Base-by-base conservation (phyloP, 53 echinoderm and acorn worm species). In the Mesocentrotus franciscanus region DNA sequence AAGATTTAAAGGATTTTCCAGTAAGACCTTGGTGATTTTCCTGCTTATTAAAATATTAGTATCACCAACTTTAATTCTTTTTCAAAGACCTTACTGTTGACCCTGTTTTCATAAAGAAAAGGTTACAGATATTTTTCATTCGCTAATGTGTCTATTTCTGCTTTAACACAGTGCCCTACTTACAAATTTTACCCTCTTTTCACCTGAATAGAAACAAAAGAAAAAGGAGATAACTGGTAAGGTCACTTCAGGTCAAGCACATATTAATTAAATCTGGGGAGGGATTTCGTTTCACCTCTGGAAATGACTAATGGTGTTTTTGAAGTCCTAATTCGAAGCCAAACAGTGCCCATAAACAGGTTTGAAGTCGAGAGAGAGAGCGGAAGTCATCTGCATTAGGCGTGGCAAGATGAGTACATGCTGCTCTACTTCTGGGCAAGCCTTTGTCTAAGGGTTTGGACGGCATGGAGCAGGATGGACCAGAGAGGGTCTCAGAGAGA, bases 211-310 rank as follows among this genome's bases (percentile, higher is more conserved):
- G 11, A 87, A 58, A 87, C 11, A 56, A 75, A 87, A 56, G 58
- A 87, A 87, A n/a, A 87, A 58, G 58, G n/a, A 75, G 75, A 87
- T 87, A 58, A 87, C 13, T 58, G 57, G 12, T 87, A 14, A 87
- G 87, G 87, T 58, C 87, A 58, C n/a, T 29, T 26, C 58, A 87
- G 87, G 87, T 87, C 87, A 87, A 87, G 87, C 29, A 87, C 87
- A 58, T 87, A 87, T 87, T 87, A 87, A 87, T 87, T 59, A 87
- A 87, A 87, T 87, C 58, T 58, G 29, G 87, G 87, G n/a, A 87
- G 87, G 87, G 87, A 87, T 87, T 57, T 57, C 0, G 59, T 87
- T 87, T 87, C 87, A 87, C 58, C 87, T 57, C 10, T 87, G 59
- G 59, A 87, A 27, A 27, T 87, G 87, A 87, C 87, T 87, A 87